Percentiles rank a stretch among this genome's conserved stretches.
Evolutionary conservation across 2,113 vertebrate species (phyloP).

Genomic region (Dicerorhinus sumatrensis): DNA sequence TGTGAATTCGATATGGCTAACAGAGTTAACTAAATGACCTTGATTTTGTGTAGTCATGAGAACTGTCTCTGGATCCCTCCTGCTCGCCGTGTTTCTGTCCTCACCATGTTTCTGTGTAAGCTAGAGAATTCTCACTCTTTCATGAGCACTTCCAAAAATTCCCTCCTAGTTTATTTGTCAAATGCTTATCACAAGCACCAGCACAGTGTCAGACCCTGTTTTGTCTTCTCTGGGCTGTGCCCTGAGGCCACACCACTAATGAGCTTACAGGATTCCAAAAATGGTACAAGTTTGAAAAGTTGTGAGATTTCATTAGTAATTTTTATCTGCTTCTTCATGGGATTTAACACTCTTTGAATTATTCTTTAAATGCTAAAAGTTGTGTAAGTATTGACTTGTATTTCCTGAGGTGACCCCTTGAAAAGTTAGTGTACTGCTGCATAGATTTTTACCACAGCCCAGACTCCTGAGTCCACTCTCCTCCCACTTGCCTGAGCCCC

Average conservation of each 20-base stretch:
- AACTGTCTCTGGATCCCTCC: neutral
- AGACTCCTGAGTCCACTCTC: fast-evolving
- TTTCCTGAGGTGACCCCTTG: neutral
- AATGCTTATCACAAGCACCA: neutral
- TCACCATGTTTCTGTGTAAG: neutral
- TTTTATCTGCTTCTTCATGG: neutral
- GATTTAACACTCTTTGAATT: neutral
- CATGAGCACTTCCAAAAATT: fast-evolving
- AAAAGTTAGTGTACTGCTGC: fast-evolving
- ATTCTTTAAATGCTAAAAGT: neutral
- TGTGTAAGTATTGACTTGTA: fast-evolving
- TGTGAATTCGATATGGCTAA: neutral
- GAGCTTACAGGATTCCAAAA: neutral
- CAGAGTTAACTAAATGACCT: neutral
- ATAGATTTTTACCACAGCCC: neutral
- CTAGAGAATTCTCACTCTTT: neutral
- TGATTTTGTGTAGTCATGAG: fast-evolving
- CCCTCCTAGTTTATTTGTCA: neutral
- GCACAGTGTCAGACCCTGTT: fast-evolving
- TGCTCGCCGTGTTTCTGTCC: neutral
- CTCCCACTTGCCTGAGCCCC: fast-evolving
- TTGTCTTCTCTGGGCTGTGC: neutral
- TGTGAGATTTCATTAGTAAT: neutral
- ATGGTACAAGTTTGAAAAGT: neutral
- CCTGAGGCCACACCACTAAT: neutral